Evolutionary conservation across 2,888 invertebrate genomes (phyloP), one percentile per base, ranked within the genome.

Genomic region (Caradrina clavipalpis): DNA sequence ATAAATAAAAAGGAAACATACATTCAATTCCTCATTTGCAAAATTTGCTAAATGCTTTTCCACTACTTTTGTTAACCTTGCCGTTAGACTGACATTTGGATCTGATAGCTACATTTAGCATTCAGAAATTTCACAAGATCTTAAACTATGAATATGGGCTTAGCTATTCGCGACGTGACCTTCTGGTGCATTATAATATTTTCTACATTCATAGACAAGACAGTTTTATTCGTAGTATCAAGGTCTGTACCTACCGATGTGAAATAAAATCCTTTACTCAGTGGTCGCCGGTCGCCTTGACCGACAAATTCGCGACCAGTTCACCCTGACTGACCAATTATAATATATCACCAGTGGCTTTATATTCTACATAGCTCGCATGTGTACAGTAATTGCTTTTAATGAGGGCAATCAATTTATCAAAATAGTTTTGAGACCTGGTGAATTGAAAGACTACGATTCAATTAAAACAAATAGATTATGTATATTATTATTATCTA

Each of bases 231-330:
- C 31, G 35, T 56, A 60, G 39, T 17, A 22, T 60, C 50, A 60
- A 73, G 59, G 59, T 76, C 45, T 39, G 47, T 42, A 35, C 6
- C 47, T 42, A 35, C 8, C 47, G 50, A 39, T 19, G 39, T 21
- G 17, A 47, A 56, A 51, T 76, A 1, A 50, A 69, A 39, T 60
- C 19, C 2, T 56, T 42, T 42, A 35, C 55, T 11, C n/a, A 15
- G 31, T 56, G n/a, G 15, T 31, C 39, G 39, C 76, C 73, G 26
- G 39, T 70, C 73, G 26, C 26, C 26, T 73, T 67, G 75, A 65
- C 57, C 67, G 49, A 19, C 19, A 17, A 17, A 6, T 22, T n/a
- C 3, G 67, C 67, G 13, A 57, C 56, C 6, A n/a, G 57, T 47
- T 72, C 26, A 57, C 67, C 56, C 26, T 56, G 50, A 39, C 55